A percentile compares a stretch with the other conserved stretches of the same genome.
phyloP scores from a whole-genome alignment of 2,888 invertebrate genomes.

The Eristalis pertinax region DNA sequence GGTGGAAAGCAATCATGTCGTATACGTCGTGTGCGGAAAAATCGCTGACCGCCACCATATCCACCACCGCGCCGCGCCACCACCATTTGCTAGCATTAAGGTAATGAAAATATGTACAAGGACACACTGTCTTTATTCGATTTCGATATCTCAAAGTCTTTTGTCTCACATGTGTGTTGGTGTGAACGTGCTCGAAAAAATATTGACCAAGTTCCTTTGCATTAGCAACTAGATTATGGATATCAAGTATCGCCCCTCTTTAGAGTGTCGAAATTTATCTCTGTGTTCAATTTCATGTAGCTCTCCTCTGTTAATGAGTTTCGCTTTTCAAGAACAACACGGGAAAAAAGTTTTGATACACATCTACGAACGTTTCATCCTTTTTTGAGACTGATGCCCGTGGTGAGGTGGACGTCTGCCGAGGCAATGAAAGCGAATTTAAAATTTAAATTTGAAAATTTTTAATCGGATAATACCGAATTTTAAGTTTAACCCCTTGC shows the following conservation, averaged over 20 bases:
- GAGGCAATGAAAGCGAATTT: conserved; percentile 51
- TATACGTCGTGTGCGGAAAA: background rate
- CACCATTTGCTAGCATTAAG: conserved; percentile 20
- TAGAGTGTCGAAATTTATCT: conserved; percentile 7
- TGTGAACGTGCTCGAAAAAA: conserved; percentile 6
- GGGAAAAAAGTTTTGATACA: conserved; percentile 36
- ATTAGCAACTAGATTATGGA: conserved; percentile 38
- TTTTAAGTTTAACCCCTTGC: conserved; percentile 57
- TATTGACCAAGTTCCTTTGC: conserved; percentile 28
- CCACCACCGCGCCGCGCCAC: background rate
- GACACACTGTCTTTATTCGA: conserved; percentile 52
- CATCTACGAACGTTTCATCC: conserved; percentile 19
- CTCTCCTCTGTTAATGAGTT: conserved; percentile 35
- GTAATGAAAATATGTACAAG: conserved; percentile 62
- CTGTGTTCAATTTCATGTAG: conserved; percentile 32
- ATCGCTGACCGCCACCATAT: conserved; percentile 28
- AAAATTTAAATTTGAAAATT: conserved; percentile 67
- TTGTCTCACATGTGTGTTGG: background rate
- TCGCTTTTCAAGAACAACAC: conserved; percentile 36
- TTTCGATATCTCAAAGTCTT: conserved; percentile 48
- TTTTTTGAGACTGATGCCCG: background rate
- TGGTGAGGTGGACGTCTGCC: conserved; percentile 45
- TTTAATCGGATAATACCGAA: conserved; percentile 60
- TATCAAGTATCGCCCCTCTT: conserved; percentile 22
- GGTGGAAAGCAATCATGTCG: conserved; percentile 58